Evolutionary conservation across 2,888 invertebrate genomes (phyloP).

Genomic region (Zelleria hepariella): DNA sequence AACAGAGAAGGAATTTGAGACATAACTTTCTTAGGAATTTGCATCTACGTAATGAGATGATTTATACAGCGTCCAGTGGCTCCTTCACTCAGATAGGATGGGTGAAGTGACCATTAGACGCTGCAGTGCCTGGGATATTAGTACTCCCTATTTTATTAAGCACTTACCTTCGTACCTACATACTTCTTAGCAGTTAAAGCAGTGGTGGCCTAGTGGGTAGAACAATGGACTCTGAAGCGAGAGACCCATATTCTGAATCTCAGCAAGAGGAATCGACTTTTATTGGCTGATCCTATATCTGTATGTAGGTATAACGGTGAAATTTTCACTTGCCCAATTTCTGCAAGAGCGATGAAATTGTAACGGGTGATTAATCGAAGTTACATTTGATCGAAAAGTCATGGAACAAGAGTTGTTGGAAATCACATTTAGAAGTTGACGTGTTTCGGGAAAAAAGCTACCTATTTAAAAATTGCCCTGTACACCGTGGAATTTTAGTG

Average conservation of each 20-base stretch:
- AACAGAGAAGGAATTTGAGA: conserved; percentile 7
- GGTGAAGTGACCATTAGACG: background rate
- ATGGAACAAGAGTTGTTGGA: too few relatives aligned
- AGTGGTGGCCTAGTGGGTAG: too few relatives aligned
- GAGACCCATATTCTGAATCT: too few relatives aligned
- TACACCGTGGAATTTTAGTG: too few relatives aligned
- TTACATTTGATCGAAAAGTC: background rate
- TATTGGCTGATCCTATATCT: too few relatives aligned
- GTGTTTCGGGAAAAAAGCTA: too few relatives aligned
- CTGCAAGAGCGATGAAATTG: background rate
- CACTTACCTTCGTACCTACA: background rate
- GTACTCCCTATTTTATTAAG: background rate
- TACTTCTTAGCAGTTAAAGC: too few relatives aligned
- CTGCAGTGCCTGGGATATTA: too few relatives aligned
- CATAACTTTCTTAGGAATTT: background rate
- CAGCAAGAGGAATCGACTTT: too few relatives aligned
- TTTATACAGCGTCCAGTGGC: background rate
- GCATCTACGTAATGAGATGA: background rate
- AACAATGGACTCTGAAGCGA: too few relatives aligned
- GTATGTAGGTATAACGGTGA: background rate
- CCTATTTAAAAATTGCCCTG: too few relatives aligned
- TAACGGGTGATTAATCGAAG: background rate
- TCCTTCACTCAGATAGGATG: background rate
- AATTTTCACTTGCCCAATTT: background rate
- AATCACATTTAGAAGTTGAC: too few relatives aligned